Conservation (phyloP, 1,140 invertebrate genomes). For the Brachionus sp. region DNA sequence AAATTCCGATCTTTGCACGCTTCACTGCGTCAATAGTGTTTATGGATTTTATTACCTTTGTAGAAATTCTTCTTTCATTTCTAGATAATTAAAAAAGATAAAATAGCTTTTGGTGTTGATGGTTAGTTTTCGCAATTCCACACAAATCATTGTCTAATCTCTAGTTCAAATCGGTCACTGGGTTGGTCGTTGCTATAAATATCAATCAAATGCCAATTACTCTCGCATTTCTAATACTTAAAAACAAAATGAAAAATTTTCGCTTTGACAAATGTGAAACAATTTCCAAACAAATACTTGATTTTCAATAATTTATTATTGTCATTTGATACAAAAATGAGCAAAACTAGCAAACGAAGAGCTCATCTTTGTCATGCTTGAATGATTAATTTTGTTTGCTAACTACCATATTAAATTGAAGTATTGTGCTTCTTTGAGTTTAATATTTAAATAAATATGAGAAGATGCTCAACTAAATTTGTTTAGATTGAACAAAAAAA, state of each 20-base stretch:
- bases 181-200: not conserved
- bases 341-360: not conserved
- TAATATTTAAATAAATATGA: constrained; percentile 43
- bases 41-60: constrained; percentile 21
- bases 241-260: not conserved
- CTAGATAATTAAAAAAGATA: constrained; percentile 40
- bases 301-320: constrained; percentile 7
- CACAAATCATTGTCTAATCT: constrained; percentile 22
- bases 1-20: constrained; percentile 16
- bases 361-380: not conserved
- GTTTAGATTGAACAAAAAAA: not conserved
- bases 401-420: not conserved
- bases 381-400: not conserved
- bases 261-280: not conserved
- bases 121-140: not conserved
- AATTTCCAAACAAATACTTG: not conserved
- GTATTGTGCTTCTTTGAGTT: not conserved
- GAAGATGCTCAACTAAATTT: not conserved
- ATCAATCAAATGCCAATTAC: not conserved
- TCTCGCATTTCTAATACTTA: not conserved
- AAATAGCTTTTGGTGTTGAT: constrained; percentile 28
- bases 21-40: constrained; percentile 1
- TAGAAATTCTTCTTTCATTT: not conserved
- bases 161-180: constrained; percentile 35
- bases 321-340: not conserved